A percentile compares a stretch with the other conserved stretches of the same genome.
These are phyloP conservation scores for Minunthozetes semirufus DNA, from an alignment of 2,888 invertebrate genomes.

Conservation along the genomic window DNA sequence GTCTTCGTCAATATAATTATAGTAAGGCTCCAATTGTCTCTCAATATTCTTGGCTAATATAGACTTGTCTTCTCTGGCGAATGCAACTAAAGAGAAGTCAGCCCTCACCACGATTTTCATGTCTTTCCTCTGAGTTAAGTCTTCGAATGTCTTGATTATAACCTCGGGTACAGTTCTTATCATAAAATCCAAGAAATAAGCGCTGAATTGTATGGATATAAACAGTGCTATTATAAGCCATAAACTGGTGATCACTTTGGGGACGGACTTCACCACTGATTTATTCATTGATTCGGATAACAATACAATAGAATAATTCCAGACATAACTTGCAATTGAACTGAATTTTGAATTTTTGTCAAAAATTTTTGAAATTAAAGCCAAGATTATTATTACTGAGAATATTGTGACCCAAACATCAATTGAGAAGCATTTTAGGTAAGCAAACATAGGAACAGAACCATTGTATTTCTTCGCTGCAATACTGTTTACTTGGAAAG, in stretches of 20 bases:
- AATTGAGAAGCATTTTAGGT: too few species aligned
- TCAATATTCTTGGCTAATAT: background rate
- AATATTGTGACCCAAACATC: too few species aligned
- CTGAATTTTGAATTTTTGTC: too few species aligned
- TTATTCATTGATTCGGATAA: too few species aligned
- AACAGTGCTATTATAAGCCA: background rate
- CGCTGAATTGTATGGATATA: background rate
- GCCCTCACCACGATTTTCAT: background rate
- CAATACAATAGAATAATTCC: too few species aligned
- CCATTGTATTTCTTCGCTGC: too few species aligned
- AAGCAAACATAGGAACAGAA: too few species aligned
- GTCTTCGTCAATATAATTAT: background rate
- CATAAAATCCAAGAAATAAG: background rate
- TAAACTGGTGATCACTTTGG: background rate
- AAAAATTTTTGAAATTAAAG: too few species aligned
- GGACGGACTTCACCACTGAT: too few species aligned
- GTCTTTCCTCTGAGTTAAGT: background rate
- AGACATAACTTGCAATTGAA: too few species aligned
- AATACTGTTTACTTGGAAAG: too few species aligned
- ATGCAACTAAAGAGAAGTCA: background rate
- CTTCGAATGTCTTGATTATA: background rate
- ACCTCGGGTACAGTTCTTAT: background rate
- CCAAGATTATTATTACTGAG: too few species aligned
- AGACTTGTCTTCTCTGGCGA: background rate
- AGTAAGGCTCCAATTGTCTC: background rate